These are phyloP conservation scores for Stenodera caucasica DNA, from an alignment of 2,888 invertebrate species.

Conservation along the genomic window DNA sequence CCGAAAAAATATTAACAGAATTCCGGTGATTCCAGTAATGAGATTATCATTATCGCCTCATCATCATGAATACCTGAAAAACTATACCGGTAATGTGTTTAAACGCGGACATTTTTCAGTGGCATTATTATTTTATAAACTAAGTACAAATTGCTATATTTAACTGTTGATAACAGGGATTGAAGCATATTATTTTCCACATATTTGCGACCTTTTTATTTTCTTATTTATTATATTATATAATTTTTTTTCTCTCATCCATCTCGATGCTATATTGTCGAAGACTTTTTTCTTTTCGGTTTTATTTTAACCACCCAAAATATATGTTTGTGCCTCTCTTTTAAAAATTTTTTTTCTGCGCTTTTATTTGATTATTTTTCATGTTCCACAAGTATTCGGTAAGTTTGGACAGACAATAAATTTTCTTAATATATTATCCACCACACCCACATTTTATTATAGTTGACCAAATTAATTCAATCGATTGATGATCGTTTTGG, in stretches of 20 bases:
- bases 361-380: conserved; percentile 33
- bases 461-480: conserved; percentile 31
- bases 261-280: no score
- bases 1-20: no score
- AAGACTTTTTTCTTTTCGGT: conserved; percentile 17
- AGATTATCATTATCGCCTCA: not conserved
- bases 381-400: conserved; percentile 34
- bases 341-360: conserved; percentile 17
- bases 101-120: conserved; percentile 46
- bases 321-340: not conserved
- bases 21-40: no score
- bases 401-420: conserved; percentile 47
- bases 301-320: not conserved
- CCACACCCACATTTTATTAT: conserved; percentile 49
- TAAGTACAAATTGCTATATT: conserved; percentile 52
- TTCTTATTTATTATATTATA: conserved; percentile 5
- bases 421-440: conserved; percentile 49
- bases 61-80: no score
- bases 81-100: conserved; percentile 19
- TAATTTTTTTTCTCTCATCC: conserved; percentile 12
- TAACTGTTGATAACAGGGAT: conserved; percentile 47
- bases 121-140: conserved; percentile 50
- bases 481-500: conserved; percentile 16
- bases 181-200: conserved; percentile 48
- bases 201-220: conserved; percentile 47